Conservation (phyloP, 2,797 vertebrate genomes). For the Microctenopoma stevenorrisi region DNA sequence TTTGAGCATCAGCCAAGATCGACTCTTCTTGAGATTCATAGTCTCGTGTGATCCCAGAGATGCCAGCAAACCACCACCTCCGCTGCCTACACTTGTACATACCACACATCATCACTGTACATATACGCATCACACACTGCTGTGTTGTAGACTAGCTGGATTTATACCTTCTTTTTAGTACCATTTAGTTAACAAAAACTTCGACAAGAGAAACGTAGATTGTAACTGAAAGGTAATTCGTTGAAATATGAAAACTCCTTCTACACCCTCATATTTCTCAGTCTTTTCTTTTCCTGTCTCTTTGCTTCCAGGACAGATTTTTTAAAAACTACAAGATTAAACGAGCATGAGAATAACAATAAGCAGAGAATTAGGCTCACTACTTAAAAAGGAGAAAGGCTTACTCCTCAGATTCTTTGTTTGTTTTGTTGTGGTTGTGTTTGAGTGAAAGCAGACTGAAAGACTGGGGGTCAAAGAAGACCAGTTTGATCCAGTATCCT, state of each 20-base stretch:
- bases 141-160: constrained; percentile 17
- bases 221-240: constrained; percentile 14
- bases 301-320: background rate
- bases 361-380: background rate
- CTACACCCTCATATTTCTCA: background rate
- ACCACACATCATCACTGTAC: constrained; percentile 58
- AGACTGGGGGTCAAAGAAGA: constrained; percentile 24
- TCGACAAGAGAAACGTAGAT: constrained; percentile 32
- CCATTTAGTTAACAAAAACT: constrained; percentile 17
- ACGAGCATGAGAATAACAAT: background rate
- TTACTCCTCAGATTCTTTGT: background rate
- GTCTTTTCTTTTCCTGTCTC: constrained; percentile 8
- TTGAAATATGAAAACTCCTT: constrained; percentile 13
- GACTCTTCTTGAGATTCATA: constrained; percentile 36
- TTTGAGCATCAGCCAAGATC: constrained; percentile 24
- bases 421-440: constrained; percentile 14
- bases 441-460: constrained; percentile 1
- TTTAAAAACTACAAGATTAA: background rate
- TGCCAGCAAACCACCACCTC: constrained; percentile 45
- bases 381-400: background rate
- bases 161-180: constrained; percentile 51
- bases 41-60: constrained; percentile 25
- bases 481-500: constrained; percentile 4
- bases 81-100: constrained; percentile 64
- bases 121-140: constrained; percentile 40